These are phyloP conservation scores for Lasioglossum malachurum DNA, from an alignment of 2,888 invertebrate species.

Conservation along the genomic window DNA sequence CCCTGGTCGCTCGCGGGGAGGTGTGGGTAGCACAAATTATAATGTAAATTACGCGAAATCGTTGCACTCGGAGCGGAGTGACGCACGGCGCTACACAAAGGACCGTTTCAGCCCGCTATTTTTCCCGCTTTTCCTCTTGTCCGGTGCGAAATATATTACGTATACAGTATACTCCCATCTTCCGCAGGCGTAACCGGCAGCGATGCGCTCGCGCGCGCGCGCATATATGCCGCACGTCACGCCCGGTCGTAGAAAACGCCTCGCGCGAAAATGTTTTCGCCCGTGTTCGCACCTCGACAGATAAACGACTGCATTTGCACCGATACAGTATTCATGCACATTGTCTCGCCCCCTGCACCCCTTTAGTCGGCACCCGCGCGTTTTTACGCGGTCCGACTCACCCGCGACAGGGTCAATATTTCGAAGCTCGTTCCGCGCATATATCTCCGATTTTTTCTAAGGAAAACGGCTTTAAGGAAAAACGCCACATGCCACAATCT, in stretches of 20 bases:
- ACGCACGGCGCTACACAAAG: constrained; percentile 47
- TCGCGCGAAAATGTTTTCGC: constrained; percentile 62
- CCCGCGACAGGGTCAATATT: constrained; percentile 65
- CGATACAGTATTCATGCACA: constrained; percentile 57
- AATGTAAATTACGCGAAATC: constrained; percentile 63
- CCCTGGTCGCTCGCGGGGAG: background rate
- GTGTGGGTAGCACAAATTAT: background rate
- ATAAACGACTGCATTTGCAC: constrained; percentile 67
- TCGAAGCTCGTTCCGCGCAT: constrained; percentile 59
- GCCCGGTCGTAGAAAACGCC: constrained; percentile 57
- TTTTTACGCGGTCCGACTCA: constrained; percentile 5
- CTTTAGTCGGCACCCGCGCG: background rate
- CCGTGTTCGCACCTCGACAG: constrained; percentile 41
- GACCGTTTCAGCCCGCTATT: constrained; percentile 59
- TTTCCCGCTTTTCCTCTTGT: constrained; percentile 50
- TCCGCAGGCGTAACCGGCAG: constrained; percentile 47
- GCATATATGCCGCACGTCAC: constrained; percentile 12
- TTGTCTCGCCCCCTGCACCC: constrained; percentile 4
- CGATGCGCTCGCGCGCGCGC: background rate
- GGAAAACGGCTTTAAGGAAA: too few species aligned
- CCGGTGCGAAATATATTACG: constrained; percentile 55
- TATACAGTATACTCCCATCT: constrained; percentile 49
- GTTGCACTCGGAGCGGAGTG: constrained; percentile 41
- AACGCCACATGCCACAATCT: too few species aligned
- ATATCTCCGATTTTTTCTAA: too few species aligned